Conservation (phyloP, 2,888 invertebrate species). For the Leptopilina myrica region DNA sequence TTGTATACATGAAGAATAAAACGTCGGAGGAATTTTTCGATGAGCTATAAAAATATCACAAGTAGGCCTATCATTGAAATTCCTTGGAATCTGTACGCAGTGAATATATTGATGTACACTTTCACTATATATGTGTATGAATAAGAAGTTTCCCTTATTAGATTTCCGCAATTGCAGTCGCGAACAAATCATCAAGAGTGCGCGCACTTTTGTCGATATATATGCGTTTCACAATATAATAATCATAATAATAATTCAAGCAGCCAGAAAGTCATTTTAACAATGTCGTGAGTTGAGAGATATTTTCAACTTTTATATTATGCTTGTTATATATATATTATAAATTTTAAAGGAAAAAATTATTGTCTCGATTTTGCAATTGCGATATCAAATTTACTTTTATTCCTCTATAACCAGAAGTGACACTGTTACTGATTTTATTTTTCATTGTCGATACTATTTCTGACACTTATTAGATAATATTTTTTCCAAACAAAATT, state of each 20-base stretch:
- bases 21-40: conserved; percentile 1
- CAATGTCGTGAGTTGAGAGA: conserved; percentile 6
- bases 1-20: not conserved
- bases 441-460: too few relatives aligned
- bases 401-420: not conserved
- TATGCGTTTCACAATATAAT: not conserved
- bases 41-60: conserved; percentile 6
- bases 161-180: conserved; percentile 5
- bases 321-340: not conserved
- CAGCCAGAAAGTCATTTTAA: conserved; percentile 11
- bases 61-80: conserved; percentile 4
- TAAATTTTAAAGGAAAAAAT: not conserved
- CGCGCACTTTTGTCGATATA: conserved; percentile 16
- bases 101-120: conserved; percentile 8
- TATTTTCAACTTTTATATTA: not conserved
- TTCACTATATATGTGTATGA: not conserved
- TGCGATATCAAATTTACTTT: conserved; percentile 1
- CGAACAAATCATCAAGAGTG: not conserved
- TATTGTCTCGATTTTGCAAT: not conserved
- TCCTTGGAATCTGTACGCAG: not conserved
- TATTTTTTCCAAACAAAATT: too few relatives aligned
- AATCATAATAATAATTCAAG: not conserved
- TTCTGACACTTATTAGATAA: not conserved
- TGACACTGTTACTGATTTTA: not conserved
- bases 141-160: conserved; percentile 4